These are phyloP conservation scores for Eidolon dupreanum DNA, from an alignment of 2,797 vertebrate species.

Conservation along the genomic window DNA sequence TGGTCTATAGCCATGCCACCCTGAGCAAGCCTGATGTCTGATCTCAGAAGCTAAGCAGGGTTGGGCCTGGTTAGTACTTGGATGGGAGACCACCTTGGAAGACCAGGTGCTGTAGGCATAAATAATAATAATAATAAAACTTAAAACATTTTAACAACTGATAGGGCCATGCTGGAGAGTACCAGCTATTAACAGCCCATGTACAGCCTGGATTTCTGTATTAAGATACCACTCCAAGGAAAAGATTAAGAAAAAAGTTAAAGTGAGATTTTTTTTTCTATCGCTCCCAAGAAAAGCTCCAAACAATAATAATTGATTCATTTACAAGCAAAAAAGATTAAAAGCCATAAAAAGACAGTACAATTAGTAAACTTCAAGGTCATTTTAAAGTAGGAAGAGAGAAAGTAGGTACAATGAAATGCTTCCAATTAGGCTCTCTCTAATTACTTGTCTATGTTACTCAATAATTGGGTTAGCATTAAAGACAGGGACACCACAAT, in stretches of 20 bases:
- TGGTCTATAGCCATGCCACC: too few species aligned
- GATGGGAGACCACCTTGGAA: too few species aligned
- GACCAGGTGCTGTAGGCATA: too few species aligned
- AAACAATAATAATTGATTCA: background rate
- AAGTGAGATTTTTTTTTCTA: conserved; percentile 57
- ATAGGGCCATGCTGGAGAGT: background rate
- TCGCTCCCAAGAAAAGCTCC: background rate
- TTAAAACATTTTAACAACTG: background rate
- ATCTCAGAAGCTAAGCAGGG: too few species aligned
- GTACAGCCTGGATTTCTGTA: background rate
- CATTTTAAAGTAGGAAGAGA: background rate
- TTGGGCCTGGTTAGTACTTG: too few species aligned
- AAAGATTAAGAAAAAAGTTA: conserved; percentile 4
- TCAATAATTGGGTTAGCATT: background rate
- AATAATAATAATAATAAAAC: too few species aligned
- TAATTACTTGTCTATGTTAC: background rate
- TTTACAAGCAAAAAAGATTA: conserved; percentile 8
- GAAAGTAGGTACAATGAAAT: background rate
- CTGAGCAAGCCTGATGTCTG: too few species aligned
- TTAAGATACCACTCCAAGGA: background rate
- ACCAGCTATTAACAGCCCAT: background rate
- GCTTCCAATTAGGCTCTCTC: background rate
- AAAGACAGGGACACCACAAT: background rate
- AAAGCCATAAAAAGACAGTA: background rate
- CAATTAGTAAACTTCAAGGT: background rate